Conservation (phyloP, 2,113 vertebrate genomes). For the Cacatua alba region DNA sequence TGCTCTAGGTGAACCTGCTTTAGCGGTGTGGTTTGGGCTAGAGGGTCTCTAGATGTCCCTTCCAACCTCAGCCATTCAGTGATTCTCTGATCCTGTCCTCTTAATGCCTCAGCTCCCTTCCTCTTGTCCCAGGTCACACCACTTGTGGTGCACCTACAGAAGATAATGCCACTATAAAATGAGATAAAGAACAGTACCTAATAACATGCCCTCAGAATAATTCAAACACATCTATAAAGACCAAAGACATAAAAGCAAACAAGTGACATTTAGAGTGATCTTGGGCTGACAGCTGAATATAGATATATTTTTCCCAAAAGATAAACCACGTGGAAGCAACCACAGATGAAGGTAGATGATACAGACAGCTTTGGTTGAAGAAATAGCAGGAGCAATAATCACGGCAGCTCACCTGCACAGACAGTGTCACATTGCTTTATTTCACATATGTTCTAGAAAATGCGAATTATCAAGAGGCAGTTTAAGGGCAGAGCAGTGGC, state of each 20-base stretch:
- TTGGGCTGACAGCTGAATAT: constrained; percentile 13
- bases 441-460: constrained; percentile 11
- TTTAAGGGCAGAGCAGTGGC: neutral
- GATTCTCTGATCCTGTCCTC: neutral
- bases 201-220: neutral
- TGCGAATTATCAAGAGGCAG: neutral
- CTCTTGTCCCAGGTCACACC: neutral
- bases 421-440: neutral
- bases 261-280: neutral
- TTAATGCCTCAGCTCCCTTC: neutral
- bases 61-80: neutral
- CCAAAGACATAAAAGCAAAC: constrained; percentile 41
- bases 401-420: neutral
- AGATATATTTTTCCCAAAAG: constrained; percentile 3
- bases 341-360: neutral
- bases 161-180: neutral
- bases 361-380: neutral
- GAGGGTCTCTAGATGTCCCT: neutral
- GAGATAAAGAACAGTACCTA: neutral
- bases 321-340: neutral
- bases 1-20: neutral
- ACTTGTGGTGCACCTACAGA: neutral
- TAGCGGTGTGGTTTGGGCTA: neutral
- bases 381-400: neutral
- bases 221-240: neutral